These are phyloP conservation scores for Phortica okadai DNA, from an alignment of 2,888 invertebrate genomes.

Conservation along the genomic window DNA sequence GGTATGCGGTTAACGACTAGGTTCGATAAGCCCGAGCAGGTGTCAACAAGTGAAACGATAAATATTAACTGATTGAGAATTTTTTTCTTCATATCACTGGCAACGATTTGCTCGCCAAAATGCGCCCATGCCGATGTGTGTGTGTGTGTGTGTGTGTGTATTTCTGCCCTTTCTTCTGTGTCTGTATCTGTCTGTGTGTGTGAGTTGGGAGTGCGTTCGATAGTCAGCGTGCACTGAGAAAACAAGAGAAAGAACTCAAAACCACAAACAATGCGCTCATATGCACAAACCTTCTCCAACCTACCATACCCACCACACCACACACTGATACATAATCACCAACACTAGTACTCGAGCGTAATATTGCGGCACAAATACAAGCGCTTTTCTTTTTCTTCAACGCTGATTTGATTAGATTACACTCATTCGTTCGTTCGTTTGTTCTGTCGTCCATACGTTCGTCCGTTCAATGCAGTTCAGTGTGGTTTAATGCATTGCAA, in stretches of 20 bases:
- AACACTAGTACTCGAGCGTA: not conserved
- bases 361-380: not conserved
- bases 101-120: not conserved
- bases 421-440: not conserved
- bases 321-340: not conserved
- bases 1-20: not conserved
- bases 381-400: not conserved
- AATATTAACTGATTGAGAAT: conserved; percentile 66
- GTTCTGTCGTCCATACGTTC: not conserved
- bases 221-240: not conserved
- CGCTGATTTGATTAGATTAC: conserved; percentile 23
- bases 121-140: no score
- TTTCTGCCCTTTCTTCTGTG: not conserved
- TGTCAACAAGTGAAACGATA: conserved; percentile 69
- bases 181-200: not conserved
- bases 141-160: no score
- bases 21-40: conserved; percentile 50
- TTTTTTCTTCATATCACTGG: no score
- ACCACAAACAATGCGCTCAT: conserved; percentile 7
- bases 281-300: no score
- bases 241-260: not conserved
- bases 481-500: no score
- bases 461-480: not conserved
- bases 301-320: not conserved
- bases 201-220: not conserved